These are phyloP conservation scores for Pinctada fucata DNA, from an alignment of 2,888 invertebrate genomes.

Conservation along the genomic window DNA sequence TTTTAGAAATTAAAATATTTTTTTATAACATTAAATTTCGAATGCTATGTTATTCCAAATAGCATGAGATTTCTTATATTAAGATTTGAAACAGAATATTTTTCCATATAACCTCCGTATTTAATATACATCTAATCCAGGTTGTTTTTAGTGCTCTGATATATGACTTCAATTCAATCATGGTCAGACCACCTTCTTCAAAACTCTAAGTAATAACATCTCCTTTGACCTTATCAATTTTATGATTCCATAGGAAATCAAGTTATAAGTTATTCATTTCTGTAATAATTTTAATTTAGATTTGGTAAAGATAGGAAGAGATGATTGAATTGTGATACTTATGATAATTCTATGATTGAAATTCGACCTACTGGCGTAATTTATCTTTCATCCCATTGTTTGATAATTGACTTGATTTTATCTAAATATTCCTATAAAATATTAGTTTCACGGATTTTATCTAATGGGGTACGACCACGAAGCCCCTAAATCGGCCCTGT, in stretches of 20 bases:
- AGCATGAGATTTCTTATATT: neutral
- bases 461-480: too few species aligned
- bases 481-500: too few species aligned
- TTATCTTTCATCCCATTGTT: too few species aligned
- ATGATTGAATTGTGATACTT: too few species aligned
- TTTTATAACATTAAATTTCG: too few species aligned
- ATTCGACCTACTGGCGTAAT: too few species aligned
- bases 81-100: neutral
- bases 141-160: slow-evolving; percentile 8
- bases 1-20: too few species aligned
- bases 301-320: too few species aligned
- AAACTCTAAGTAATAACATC: neutral
- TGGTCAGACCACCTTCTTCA: neutral
- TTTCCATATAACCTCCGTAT: slow-evolving; percentile 5
- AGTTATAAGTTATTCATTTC: neutral
- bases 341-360: too few species aligned
- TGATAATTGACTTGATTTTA: too few species aligned
- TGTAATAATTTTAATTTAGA: neutral
- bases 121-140: slow-evolving; percentile 1
- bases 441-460: too few species aligned
- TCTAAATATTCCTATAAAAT: too few species aligned
- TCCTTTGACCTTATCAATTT: slow-evolving; percentile 18
- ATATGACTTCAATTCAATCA: neutral
- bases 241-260: slow-evolving; percentile 9
- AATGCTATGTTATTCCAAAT: neutral